Base-by-base conservation (phyloP, 1,140 invertebrate species). In the Hyles vespertilio region DNA sequence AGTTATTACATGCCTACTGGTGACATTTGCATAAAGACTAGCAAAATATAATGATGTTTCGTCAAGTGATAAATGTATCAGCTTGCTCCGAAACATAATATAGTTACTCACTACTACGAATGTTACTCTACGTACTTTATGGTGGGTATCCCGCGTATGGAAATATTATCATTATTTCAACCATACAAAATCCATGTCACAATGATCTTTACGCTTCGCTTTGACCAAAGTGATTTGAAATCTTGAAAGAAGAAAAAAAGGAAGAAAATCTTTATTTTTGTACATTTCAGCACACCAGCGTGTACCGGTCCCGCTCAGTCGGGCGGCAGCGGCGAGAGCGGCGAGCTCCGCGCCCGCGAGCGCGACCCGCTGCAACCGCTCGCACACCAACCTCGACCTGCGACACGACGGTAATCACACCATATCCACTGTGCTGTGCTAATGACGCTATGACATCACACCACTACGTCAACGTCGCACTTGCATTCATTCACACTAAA, bases 261-360 rank as follows among this genome's bases (percentile, higher is more conserved):
- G 22, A 22, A 22, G 22, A 22, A 22, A 22, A 22, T 22, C 22
- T 22, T 40, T 5, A 40, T 40, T 5, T 40, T 53, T 36, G 12
- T 56, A 22, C 22, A 22, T 82, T 87, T 91, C 94, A 54, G 91
- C 93, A 78, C 72, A 89, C 63, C 69, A 92, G 67, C 81, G 91
- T 63, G 74, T 91, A 63, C 89, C 92, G 63, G 81, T 92, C 74
- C 63, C 94, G 65, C 81, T 94, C 65, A 79, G 92, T n/a, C 66
- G 89, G 93, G 56, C 68, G 65, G 84, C 70, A 33, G 9, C 11
- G 79, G 70, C n/a, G 83, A 81, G 4, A 48, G 55, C 22, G 59
- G 52, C 6, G 77, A 83, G 56, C 36, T 81, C 36, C 58, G 83
- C 32, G 44, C 79, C 4, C 59, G 79, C 49, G 78, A 89, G 64